Evolutionary conservation across 2,797 vertebrate genomes (phyloP), one percentile per base, ranked within the genome.

Genomic region (Parambassis ranga): DNA sequence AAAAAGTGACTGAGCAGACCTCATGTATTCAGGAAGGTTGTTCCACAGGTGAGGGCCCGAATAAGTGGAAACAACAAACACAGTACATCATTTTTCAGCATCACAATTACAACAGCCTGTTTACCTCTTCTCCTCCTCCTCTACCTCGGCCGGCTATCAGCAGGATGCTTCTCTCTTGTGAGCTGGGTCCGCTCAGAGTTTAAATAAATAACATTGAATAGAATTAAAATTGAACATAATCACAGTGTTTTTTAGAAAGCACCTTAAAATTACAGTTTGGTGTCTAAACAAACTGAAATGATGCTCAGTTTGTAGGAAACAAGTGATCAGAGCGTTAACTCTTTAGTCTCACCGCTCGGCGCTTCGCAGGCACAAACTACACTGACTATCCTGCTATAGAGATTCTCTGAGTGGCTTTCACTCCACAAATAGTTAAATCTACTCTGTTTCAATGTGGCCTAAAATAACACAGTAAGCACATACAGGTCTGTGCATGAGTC

Each of bases 401-500:
- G 41, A 50, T 68, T 28, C 22, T 22, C 57, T n/a, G 44, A 19
- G 58, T 50, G 39, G 35, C 68, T 55, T 74, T 66, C 67, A 52
- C 65, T 76, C 37, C 49, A 50, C 70, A 74, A 64, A 79, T 39
- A 73, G 65, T 74, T 53, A 74, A 75, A 63, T 42, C 26, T 42
- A 5, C 42, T 32, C 20, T 50, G 53, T 14, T 63, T 61, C 57
- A 71, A 75, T 53, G 56, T 10, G 39, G 43, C 26, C 27, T 71
- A 24, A 83, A 77, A 71, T 32, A 31, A 59, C 32, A 4, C 37
- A 64, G 56, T 69, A 57, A 76, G 65, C 58, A 47, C n/a, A 3
- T 44, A 46, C 75, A 84, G 52, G 81, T 60, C 60, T 37, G 65
- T 72, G 76, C 81, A 76, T 6, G 78, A 73, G 43, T 38, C 24